These are phyloP conservation scores for Caradrina kadenii DNA, from an alignment of 2,888 invertebrate genomes.

Conservation along the genomic window DNA sequence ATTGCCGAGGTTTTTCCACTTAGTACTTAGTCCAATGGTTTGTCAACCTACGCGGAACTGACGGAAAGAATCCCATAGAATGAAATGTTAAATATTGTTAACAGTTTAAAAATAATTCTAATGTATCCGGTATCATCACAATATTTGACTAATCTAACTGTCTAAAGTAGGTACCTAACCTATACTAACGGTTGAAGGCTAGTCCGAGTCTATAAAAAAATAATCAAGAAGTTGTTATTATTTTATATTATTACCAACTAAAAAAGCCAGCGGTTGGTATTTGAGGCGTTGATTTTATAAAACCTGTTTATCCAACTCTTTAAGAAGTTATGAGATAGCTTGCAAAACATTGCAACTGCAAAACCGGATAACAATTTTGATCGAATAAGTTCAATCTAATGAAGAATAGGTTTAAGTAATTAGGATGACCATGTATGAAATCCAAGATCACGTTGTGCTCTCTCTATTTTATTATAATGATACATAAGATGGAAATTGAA, in stretches of 20 bases:
- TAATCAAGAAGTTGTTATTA: constrained; percentile 37
- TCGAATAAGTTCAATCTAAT: constrained; percentile 23
- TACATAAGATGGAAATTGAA: constrained; percentile 60
- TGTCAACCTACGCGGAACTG: not conserved
- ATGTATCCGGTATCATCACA: not conserved
- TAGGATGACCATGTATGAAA: constrained; percentile 30
- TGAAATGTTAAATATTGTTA: not conserved
- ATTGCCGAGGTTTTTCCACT: not conserved
- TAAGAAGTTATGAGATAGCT: constrained; percentile 60
- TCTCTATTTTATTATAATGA: constrained; percentile 45
- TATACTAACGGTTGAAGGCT: constrained; percentile 28
- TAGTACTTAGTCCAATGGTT: constrained; percentile 9
- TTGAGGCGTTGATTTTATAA: constrained; percentile 68
- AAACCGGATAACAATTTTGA: constrained; percentile 41
- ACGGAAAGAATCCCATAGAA: not conserved
- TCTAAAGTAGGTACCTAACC: too few relatives aligned
- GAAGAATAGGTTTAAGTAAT: constrained; percentile 21
- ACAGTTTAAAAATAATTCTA: not conserved
- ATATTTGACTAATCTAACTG: constrained; percentile 4
- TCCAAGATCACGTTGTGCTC: constrained; percentile 34
- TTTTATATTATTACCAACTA: constrained; percentile 27
- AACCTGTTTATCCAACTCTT: constrained; percentile 68
- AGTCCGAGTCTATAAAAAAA: constrained; percentile 32
- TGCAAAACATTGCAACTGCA: constrained; percentile 42
- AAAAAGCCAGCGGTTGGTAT: constrained; percentile 76